phyloP scores from a whole-genome alignment of 2,888 invertebrate genomes.

The Liodrosophila aerea region DNA sequence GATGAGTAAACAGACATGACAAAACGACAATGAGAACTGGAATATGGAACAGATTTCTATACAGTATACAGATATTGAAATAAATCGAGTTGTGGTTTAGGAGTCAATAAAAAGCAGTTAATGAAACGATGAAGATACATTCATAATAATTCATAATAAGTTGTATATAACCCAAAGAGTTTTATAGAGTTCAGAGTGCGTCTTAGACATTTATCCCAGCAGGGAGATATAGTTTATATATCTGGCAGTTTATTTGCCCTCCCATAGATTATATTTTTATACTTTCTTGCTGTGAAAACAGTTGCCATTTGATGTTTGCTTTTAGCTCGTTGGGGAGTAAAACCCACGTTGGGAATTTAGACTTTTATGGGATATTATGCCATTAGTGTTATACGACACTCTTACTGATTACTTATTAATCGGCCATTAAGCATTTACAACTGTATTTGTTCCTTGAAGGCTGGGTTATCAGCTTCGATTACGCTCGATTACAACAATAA shows the following conservation, averaged over 20 bases:
- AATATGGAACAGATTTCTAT: too few species aligned
- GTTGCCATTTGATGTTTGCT: not conserved
- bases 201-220: not conserved
- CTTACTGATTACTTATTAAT: slow-evolving; percentile 1
- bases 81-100: too few species aligned
- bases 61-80: too few species aligned
- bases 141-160: too few species aligned
- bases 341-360: not conserved
- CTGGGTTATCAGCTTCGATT: too few species aligned
- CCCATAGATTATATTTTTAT: not conserved
- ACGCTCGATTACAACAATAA: not conserved
- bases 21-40: slow-evolving; percentile 7
- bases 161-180: too few species aligned
- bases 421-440: too few species aligned
- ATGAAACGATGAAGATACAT: too few species aligned
- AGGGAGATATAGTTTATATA: not conserved
- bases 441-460: too few species aligned
- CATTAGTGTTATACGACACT: not conserved
- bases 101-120: too few species aligned
- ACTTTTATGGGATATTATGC: not conserved
- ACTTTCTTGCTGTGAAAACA: not conserved
- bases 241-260: not conserved
- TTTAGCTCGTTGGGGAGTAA: too few species aligned
- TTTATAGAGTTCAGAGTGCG: too few species aligned
- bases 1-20: slow-evolving; percentile 30